These are phyloP conservation scores for Scytalopus superciliaris DNA, from an alignment of 2,113 vertebrate genomes.

Conservation along the genomic window DNA sequence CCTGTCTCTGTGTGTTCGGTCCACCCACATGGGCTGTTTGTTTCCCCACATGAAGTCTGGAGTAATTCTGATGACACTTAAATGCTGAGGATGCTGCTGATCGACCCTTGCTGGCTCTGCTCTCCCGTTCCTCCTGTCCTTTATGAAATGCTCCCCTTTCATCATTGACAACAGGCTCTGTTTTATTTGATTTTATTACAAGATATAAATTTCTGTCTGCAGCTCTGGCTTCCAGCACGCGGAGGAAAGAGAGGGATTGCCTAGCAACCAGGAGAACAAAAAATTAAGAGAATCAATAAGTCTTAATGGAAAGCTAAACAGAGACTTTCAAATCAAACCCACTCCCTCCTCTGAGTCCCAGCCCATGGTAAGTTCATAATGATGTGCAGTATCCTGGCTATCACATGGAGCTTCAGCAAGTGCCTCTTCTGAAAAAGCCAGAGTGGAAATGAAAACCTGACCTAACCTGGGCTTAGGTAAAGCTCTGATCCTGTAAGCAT, in stretches of 20 bases:
- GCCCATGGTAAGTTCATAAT: neutral
- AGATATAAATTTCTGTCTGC: slow-evolving; percentile 63
- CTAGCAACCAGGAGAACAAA: slow-evolving; percentile 62
- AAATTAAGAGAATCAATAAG: slow-evolving; percentile 62
- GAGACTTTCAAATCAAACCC: neutral
- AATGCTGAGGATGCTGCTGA: neutral
- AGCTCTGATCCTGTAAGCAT: neutral
- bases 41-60: neutral
- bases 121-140: neutral
- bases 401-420: neutral
- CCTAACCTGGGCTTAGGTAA: neutral
- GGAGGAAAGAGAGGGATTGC: slow-evolving; percentile 25
- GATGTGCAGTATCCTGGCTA: neutral
- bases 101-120: neutral
- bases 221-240: neutral
- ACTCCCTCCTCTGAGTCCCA: neutral
- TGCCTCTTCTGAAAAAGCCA: neutral
- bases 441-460: neutral
- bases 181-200: slow-evolving; percentile 62
- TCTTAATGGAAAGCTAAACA: slow-evolving; percentile 57
- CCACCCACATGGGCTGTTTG: neutral
- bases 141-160: neutral
- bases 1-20: neutral
- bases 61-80: neutral
- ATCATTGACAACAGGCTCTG: neutral